Conservation (phyloP, 2,888 invertebrate species). For the Entomobrya multifasciata region DNA sequence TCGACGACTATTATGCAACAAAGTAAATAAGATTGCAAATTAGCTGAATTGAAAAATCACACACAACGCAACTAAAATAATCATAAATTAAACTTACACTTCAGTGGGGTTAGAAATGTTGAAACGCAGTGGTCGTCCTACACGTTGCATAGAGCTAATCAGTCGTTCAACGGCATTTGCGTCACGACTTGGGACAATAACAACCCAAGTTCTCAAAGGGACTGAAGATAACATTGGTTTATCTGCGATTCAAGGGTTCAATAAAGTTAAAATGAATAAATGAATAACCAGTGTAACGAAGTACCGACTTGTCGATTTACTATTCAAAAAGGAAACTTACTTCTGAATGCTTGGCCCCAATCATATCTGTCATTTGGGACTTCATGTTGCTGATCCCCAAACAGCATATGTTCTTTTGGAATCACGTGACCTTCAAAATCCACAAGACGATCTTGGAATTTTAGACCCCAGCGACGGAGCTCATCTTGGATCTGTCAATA, state of each 20-base stretch:
- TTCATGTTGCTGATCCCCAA: constrained; percentile 48
- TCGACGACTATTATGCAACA: constrained; percentile 13
- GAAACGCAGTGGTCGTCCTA: constrained; percentile 39
- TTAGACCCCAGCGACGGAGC: constrained; percentile 67
- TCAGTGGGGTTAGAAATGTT: constrained; percentile 53
- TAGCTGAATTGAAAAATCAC: neutral
- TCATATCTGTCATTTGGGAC: constrained; percentile 60
- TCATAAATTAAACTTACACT: constrained; percentile 57
- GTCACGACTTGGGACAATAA: constrained; percentile 66
- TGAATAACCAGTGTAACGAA: neutral
- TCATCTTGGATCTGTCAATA: constrained; percentile 66
- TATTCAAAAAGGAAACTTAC: constrained; percentile 51
- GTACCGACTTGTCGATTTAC: too few species aligned
- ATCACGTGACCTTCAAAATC: constrained; percentile 65
- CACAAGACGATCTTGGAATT: constrained; percentile 52
- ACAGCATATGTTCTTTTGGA: constrained; percentile 59
- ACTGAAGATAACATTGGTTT: constrained; percentile 61
- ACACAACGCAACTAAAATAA: neutral
- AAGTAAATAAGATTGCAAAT: neutral
- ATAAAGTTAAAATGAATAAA: neutral
- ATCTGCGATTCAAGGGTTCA: constrained; percentile 31
- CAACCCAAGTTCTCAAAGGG: constrained; percentile 59
- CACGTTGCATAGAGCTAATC: constrained; percentile 55
- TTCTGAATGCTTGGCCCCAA: constrained; percentile 68
- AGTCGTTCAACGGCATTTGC: constrained; percentile 50